phyloP scores from a whole-genome alignment of 2,888 invertebrate genomes.

The Girardia tigrina region DNA sequence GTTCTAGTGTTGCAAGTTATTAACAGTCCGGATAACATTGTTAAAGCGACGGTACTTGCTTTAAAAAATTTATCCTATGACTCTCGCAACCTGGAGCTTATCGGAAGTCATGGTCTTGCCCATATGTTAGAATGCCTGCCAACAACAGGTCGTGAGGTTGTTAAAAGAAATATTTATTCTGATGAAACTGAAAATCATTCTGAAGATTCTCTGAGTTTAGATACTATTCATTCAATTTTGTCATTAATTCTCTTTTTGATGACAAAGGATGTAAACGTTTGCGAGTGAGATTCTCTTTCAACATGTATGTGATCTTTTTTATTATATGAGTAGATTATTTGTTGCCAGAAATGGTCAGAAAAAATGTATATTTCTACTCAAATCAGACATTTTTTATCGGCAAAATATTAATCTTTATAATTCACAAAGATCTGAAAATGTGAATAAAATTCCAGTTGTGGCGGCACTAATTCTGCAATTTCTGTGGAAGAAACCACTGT shows the following conservation, averaged over 20 bases:
- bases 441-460: background rate
- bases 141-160: background rate
- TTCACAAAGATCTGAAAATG: background rate
- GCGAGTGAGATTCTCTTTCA: background rate
- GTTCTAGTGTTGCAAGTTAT: background rate
- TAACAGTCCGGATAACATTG: background rate
- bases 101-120: background rate
- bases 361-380: background rate
- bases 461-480: background rate
- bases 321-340: background rate
- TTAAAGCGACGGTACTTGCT: background rate
- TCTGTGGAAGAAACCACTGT: background rate
- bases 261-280: background rate
- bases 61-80: background rate
- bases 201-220: background rate
- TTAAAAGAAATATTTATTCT: background rate
- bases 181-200: background rate
- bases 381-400: background rate
- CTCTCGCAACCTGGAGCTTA: background rate
- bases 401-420: background rate
- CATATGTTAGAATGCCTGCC: constrained; percentile 9
- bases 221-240: background rate
- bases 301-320: background rate
- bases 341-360: background rate
- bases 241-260: background rate